phyloP scores from a whole-genome alignment of 2,888 invertebrate species.

The Pharmacophagus antenor region DNA sequence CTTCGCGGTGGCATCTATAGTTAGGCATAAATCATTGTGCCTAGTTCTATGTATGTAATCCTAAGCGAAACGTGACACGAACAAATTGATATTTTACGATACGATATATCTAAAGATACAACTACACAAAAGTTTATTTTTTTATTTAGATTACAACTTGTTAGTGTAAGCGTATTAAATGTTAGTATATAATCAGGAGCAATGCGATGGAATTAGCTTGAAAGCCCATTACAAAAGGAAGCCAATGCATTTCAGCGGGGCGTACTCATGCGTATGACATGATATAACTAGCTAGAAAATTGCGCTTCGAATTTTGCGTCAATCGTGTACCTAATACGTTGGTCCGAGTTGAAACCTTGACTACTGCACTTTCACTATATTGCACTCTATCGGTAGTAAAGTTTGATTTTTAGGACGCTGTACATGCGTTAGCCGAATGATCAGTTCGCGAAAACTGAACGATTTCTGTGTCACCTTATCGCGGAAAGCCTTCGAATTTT shows the following conservation, averaged over 20 bases:
- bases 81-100: too few relatives aligned
- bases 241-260: conserved; percentile 22
- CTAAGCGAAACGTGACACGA: too few relatives aligned
- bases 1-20: conserved; percentile 64
- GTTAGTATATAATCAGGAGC: conserved; percentile 23
- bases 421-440: conserved; percentile 26
- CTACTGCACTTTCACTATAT: conserved; percentile 63
- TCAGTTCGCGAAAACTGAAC: conserved; percentile 38
- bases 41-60: too few relatives aligned
- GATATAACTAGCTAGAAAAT: conserved; percentile 20
- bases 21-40: conserved; percentile 57
- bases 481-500: conserved; percentile 64
- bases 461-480: conserved; percentile 66
- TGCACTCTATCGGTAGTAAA: conserved; percentile 41
- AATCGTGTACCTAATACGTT: conserved; percentile 39
- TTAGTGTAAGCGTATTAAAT: conserved; percentile 33
- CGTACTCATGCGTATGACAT: conserved; percentile 8
- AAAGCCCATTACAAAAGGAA: conserved; percentile 30
- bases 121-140: too few relatives aligned
- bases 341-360: conserved; percentile 56
- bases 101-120: too few relatives aligned
- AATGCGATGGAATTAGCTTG: conserved; percentile 25
- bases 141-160: conserved; percentile 32
- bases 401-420: conserved; percentile 29
- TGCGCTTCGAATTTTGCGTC: conserved; percentile 29